A percentile compares a stretch with the other conserved stretches of the same genome.
Evolutionary conservation across 2,888 invertebrate species (phyloP).

Genomic region (Venustoraphidia nigricollis): DNA sequence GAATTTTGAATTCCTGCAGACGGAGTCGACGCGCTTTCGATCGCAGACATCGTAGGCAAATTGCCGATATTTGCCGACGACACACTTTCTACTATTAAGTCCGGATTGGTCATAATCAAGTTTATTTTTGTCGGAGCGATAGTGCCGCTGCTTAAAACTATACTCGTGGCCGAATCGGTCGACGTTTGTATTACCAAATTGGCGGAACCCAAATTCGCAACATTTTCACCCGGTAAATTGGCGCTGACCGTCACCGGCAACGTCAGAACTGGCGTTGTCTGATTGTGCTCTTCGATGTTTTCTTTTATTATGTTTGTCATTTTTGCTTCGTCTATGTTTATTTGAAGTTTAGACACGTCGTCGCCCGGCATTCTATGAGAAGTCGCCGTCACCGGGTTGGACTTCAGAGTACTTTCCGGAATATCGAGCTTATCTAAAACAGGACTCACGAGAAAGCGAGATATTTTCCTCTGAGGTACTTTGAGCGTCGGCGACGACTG

Average conservation of each 20-base stretch:
- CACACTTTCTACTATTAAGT: conserved; percentile 25
- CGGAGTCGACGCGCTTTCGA: too few species aligned
- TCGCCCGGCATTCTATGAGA: not conserved
- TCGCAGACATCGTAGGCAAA: conserved; percentile 23
- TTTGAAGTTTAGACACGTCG: not conserved
- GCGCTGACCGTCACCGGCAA: not conserved
- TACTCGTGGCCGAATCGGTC: not conserved
- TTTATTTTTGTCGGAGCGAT: conserved; percentile 6
- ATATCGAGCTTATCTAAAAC: conserved; percentile 43
- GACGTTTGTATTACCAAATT: not conserved
- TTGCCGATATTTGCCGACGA: conserved; percentile 30
- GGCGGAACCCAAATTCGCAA: not conserved
- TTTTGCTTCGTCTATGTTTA: not conserved
- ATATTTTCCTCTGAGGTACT: conserved; percentile 51
- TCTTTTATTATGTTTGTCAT: not conserved
- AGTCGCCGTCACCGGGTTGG: not conserved
- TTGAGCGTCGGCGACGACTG: conserved; percentile 17
- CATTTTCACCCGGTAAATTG: conserved; percentile 1
- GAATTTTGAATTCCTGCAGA: too few species aligned
- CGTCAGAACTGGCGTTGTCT: not conserved
- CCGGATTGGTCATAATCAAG: conserved; percentile 18
- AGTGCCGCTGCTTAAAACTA: conserved; percentile 12
- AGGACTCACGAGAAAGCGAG: conserved; percentile 68
- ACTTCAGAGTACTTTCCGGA: conserved; percentile 20
- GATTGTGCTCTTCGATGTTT: not conserved